Conservation (phyloP, 2,797 vertebrate species). For the Pantherophis alleghaniensis region DNA sequence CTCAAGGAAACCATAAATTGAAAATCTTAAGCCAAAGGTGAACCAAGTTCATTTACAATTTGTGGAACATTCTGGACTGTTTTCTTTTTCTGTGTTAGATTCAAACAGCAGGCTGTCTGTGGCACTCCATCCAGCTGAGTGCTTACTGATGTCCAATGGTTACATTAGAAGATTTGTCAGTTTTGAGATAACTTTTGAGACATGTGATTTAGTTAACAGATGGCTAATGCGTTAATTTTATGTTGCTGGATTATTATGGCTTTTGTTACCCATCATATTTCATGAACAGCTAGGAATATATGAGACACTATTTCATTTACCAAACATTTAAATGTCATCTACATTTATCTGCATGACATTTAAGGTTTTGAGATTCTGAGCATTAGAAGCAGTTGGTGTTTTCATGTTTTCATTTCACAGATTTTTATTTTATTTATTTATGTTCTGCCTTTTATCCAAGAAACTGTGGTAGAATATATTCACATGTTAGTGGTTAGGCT, state of each 20-base stretch:
- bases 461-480: background rate
- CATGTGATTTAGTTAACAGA: background rate
- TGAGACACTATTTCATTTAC: background rate
- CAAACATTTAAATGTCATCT: background rate
- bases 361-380: background rate
- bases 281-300: background rate
- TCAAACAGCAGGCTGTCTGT: background rate
- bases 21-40: background rate
- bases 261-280: background rate
- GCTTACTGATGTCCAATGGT: background rate
- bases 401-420: slow-evolving; percentile 1
- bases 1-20: background rate
- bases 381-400: background rate
- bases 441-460: background rate
- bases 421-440: background rate
- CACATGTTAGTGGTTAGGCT: background rate
- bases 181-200: background rate
- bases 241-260: background rate
- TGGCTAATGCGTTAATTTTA: background rate
- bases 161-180: background rate
- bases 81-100: background rate
- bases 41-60: background rate
- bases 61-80: background rate
- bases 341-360: background rate
- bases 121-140: background rate